A percentile compares a stretch with the other conserved stretches of the same genome.
phyloP scores from a whole-genome alignment of 2,113 vertebrate species.

The Sylvicapra grimmia region DNA sequence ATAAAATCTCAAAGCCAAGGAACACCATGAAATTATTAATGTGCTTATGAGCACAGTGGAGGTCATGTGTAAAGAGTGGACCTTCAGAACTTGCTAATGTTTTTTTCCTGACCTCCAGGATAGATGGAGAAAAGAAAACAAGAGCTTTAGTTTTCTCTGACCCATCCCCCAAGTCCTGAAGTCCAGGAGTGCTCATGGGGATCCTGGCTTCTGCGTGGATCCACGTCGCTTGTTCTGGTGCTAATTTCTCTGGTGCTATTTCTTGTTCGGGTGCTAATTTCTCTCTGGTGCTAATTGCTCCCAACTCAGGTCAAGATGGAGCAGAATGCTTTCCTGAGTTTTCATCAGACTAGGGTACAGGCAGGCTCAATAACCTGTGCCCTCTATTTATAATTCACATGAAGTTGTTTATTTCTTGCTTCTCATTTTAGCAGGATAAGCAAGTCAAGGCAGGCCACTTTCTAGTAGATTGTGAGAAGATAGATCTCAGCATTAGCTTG shows the following conservation, averaged over 20 bases:
- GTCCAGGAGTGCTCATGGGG: neutral
- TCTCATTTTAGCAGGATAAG: slow-evolving; percentile 50
- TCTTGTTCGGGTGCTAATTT: neutral
- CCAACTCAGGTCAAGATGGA: neutral
- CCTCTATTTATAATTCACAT: neutral
- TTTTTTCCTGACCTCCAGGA: neutral
- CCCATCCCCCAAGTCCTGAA: neutral
- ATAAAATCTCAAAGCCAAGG: neutral
- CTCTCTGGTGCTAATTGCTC: neutral
- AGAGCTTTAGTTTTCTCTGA: neutral
- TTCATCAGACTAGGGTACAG: neutral
- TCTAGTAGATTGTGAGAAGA: slow-evolving; percentile 72
- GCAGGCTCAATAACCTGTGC: neutral
- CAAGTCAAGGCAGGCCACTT: slow-evolving; percentile 68
- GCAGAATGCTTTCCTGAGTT: neutral
- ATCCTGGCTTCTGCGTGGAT: neutral
- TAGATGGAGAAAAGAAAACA: slow-evolving; percentile 11
- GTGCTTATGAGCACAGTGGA: neutral
- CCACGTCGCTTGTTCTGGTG: rapidly evolving
- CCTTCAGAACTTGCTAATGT: neutral
- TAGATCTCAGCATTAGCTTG: slow-evolving; percentile 55
- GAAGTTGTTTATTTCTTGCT: slow-evolving; percentile 60
- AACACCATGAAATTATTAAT: neutral
- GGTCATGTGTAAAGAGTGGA: neutral
- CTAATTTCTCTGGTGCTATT: neutral